Percentiles rank a stretch among this genome's conserved stretches.
Conservation (phyloP, 2,888 invertebrate genomes). For the Calephelis perditalis region DNA sequence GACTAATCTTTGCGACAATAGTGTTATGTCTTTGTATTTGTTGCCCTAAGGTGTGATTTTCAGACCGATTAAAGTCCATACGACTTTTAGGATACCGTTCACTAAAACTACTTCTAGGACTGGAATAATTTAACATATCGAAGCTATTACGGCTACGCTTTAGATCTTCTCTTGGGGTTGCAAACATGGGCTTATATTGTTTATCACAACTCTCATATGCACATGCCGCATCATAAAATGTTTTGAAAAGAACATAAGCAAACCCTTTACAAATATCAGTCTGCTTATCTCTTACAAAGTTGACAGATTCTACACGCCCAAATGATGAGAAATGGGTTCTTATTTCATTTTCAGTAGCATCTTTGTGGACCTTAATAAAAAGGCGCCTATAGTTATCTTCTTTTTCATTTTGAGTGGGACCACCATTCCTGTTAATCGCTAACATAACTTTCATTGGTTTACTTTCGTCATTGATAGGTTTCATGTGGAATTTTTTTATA, state of each 20-base stretch:
- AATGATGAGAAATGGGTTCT: conserved; percentile 89
- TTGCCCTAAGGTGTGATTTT: conserved; percentile 23
- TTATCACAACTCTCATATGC: conserved; percentile 93
- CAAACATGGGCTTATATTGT: conserved; percentile 93
- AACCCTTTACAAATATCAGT: conserved; percentile 91
- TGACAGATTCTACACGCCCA: conserved; percentile 87
- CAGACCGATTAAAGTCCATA: conserved; percentile 33
- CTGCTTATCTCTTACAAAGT: conserved; percentile 87
- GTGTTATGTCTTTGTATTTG: conserved; percentile 76
- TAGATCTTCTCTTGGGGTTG: conserved; percentile 85
- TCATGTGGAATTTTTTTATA: conserved; percentile 91
- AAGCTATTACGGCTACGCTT: conserved; percentile 53
- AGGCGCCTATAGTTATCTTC: conserved; percentile 79
- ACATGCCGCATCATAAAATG: conserved; percentile 90
- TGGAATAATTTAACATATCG: conserved; percentile 30
- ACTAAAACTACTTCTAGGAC: conserved; percentile 8
- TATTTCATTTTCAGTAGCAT: conserved; percentile 87
- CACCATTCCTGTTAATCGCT: conserved; percentile 78
- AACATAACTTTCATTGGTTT: conserved; percentile 94
- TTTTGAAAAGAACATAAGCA: conserved; percentile 90
- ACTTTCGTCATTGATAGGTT: conserved; percentile 82
- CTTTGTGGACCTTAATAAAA: conserved; percentile 92
- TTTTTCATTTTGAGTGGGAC: conserved; percentile 45
- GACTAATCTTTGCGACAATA: conserved; percentile 84
- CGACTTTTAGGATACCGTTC: conserved; percentile 20